A percentile compares a stretch with the other conserved stretches of the same genome.
Evolutionary conservation across 2,113 vertebrate genomes (phyloP).

Genomic region (Coreoperca whiteheadi): DNA sequence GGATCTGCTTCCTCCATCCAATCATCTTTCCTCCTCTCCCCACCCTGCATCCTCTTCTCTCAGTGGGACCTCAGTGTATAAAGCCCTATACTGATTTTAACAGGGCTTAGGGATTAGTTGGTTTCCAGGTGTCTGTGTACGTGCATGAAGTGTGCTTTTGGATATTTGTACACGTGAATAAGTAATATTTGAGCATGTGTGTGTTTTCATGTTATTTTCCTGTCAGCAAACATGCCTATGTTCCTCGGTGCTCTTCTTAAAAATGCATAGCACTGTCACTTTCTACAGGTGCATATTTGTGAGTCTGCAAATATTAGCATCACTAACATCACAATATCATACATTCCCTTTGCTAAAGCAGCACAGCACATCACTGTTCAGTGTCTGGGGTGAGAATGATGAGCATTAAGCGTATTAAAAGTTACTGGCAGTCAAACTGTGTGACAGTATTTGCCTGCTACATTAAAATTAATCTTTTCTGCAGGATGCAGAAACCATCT

Average conservation of each 20-base stretch:
- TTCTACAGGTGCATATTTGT: not conserved
- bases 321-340: conserved; percentile 14
- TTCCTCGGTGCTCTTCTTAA: conserved; percentile 1
- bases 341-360: conserved; percentile 16
- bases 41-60: not conserved
- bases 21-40: not conserved
- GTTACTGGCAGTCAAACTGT: conserved; percentile 33
- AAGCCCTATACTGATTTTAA: not conserved
- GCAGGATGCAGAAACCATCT: conserved; percentile 32
- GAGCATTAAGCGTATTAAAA: conserved; percentile 65
- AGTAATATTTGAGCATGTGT: not conserved
- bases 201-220: conserved; percentile 1
- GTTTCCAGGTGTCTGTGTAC: conserved; percentile 14
- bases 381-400: conserved; percentile 25
- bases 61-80: not conserved
- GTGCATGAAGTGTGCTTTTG: not conserved
- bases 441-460: conserved; percentile 12
- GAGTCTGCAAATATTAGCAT: conserved; percentile 20
- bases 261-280: conserved; percentile 7
- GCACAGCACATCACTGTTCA: conserved; percentile 25
- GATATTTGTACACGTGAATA: not conserved
- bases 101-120: conserved; percentile 31
- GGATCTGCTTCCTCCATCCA: conserved; percentile 5
- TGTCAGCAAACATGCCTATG: conserved; percentile 7
- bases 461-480: conserved; percentile 45